phyloP scores from a whole-genome alignment of 2,113 vertebrate species.

The Antechinus flavipes region DNA sequence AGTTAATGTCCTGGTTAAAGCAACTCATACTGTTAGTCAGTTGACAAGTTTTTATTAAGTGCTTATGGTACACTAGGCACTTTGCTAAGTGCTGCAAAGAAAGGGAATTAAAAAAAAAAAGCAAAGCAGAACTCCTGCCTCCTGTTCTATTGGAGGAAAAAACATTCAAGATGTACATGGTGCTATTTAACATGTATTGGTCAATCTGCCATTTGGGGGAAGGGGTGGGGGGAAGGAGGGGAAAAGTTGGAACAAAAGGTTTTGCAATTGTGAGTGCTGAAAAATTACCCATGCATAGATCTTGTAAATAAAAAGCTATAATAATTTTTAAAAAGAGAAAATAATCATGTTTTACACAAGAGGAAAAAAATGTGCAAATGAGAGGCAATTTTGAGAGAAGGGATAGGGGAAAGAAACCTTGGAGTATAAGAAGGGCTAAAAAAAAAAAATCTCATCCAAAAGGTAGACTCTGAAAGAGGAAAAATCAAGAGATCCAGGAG shows the following conservation, averaged over 20 bases:
- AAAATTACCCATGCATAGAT: too few relatives aligned
- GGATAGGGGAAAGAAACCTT: rapidly evolving
- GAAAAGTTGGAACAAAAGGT: too few relatives aligned
- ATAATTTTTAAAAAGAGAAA: too few relatives aligned
- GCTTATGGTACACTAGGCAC: not conserved
- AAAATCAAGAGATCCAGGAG: not conserved
- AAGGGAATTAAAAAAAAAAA: not conserved
- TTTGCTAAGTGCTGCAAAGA: not conserved
- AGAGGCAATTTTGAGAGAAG: not conserved
- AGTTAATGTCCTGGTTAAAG: not conserved
- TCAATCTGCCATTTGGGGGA: too few relatives aligned
- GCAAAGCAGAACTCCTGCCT: not conserved
- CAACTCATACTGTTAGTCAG: not conserved
- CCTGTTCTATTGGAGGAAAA: not conserved
- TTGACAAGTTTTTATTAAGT: conserved; percentile 19
- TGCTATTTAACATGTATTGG: too few relatives aligned
- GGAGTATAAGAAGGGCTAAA: not conserved
- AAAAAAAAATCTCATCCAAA: not conserved
- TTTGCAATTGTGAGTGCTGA: too few relatives aligned
- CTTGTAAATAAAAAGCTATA: too few relatives aligned
- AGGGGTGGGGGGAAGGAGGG: too few relatives aligned
- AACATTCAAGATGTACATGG: not conserved
- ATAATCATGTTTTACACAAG: not conserved
- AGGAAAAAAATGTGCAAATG: not conserved
- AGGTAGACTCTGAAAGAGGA: not conserved